Evolutionary conservation across 2,113 vertebrate species (phyloP).

Genomic region (Sorex araneus): DNA sequence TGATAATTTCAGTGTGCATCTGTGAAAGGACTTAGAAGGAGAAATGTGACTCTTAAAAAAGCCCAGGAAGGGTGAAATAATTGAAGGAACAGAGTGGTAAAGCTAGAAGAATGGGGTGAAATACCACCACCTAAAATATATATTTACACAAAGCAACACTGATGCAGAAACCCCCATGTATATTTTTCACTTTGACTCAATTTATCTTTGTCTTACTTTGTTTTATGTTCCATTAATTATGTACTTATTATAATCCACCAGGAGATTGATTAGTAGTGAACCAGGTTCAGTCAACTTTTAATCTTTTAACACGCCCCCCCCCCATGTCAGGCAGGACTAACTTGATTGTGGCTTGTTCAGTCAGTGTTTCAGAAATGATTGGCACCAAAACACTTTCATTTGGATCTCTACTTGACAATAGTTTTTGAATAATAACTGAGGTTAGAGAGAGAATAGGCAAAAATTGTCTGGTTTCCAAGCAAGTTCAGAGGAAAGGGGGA

Average conservation of each 20-base stretch:
- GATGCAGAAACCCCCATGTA: too few relatives aligned
- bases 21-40: conserved; percentile 26
- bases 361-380: neutral
- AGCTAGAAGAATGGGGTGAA: neutral
- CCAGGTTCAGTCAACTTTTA: neutral
- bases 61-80: conserved; percentile 1
- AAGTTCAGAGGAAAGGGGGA: neutral
- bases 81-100: neutral
- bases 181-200: neutral
- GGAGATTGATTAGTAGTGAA: neutral
- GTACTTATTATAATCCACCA: neutral
- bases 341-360: neutral
- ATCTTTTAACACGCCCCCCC: neutral
- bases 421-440: conserved; percentile 42
- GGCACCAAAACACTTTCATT: neutral
- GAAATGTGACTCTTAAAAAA: neutral
- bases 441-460: neutral
- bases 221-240: neutral
- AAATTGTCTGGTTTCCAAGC: neutral
- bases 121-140: neutral
- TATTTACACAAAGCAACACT: neutral
- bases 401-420: neutral
- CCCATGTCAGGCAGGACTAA: too few relatives aligned
- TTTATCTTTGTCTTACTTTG: neutral
- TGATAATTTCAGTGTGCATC: conserved; percentile 36